Percentiles rank a stretch among this genome's conserved stretches.
These are phyloP conservation scores for Alosa alosa DNA, from an alignment of 2,113 vertebrate species.

Conservation along the genomic window DNA sequence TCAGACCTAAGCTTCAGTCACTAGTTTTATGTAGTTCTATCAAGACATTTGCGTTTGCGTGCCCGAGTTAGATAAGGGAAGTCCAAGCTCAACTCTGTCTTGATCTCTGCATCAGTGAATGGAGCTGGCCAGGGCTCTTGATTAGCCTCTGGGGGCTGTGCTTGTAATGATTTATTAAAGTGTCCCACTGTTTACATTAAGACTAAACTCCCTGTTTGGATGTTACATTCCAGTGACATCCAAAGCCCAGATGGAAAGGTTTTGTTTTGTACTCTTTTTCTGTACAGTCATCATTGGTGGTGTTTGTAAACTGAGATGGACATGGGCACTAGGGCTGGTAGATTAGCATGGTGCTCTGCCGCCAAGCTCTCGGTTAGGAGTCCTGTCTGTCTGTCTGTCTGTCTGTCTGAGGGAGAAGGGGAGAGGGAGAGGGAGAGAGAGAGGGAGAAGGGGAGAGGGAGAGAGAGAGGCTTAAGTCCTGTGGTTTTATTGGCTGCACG, in stretches of 20 bases:
- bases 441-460: background rate
- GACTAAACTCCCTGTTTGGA: background rate
- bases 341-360: background rate
- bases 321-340: background rate
- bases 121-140: background rate
- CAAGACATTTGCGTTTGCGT: background rate
- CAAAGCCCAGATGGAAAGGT: background rate
- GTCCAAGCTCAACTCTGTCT: background rate
- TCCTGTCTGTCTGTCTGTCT: conserved; percentile 29
- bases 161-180: conserved; percentile 8
- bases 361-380: background rate
- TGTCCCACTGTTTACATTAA: background rate
- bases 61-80: background rate
- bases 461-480: conserved; percentile 1
- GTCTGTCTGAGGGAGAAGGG: background rate
- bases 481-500: conserved; percentile 51
- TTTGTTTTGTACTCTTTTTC: background rate
- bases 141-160: background rate
- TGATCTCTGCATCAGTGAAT: background rate
- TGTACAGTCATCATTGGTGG: background rate
- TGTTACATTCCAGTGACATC: background rate
- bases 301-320: background rate
- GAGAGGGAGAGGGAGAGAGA: background rate
- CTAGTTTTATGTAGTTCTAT: background rate
- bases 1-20: background rate